Evolutionary conservation across 1,140 invertebrate species (phyloP).

Genomic region (Brachionus koreanus): DNA sequence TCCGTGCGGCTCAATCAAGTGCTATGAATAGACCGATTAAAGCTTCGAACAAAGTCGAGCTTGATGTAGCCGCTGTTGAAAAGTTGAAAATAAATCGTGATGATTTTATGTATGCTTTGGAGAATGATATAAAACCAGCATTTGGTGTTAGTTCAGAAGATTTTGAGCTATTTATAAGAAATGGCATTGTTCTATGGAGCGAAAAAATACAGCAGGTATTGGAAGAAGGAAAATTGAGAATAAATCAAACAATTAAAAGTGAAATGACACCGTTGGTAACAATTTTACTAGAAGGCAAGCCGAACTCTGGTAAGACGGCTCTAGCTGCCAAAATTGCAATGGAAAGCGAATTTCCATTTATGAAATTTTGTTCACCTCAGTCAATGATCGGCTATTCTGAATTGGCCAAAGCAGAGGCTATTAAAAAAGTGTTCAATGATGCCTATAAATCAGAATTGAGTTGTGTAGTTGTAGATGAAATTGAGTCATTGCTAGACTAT

Average conservation of each 20-base stretch:
- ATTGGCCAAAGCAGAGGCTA: constrained; percentile 86
- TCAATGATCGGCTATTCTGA: constrained; percentile 98
- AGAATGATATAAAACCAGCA: constrained; percentile 94
- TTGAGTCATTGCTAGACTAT: constrained; percentile 89
- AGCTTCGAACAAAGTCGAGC: constrained; percentile 77
- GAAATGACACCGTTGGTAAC: constrained; percentile 75
- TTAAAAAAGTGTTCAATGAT: constrained; percentile 96
- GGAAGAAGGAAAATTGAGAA: constrained; percentile 83
- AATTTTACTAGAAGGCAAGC: constrained; percentile 77
- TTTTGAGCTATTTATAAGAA: constrained; percentile 73
- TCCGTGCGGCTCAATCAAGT: constrained; percentile 91
- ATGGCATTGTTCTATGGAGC: constrained; percentile 89
- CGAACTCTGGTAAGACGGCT: constrained; percentile 91
- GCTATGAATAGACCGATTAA: constrained; percentile 98
- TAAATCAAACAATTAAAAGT: constrained; percentile 72
- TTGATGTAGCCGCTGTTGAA: constrained; percentile 91
- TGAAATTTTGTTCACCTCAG: constrained; percentile 92
- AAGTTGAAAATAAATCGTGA: constrained; percentile 78
- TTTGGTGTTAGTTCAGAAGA: constrained; percentile 84
- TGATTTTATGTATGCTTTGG: constrained; percentile 91
- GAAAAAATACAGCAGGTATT: constrained; percentile 73
- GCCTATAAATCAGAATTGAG: constrained; percentile 92
- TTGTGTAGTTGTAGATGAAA: constrained; percentile 94
- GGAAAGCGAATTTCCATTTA: constrained; percentile 93
- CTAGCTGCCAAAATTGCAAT: constrained; percentile 90